phyloP scores from a whole-genome alignment of 2,113 vertebrate species.

The Hyperopisus bebe region DNA sequence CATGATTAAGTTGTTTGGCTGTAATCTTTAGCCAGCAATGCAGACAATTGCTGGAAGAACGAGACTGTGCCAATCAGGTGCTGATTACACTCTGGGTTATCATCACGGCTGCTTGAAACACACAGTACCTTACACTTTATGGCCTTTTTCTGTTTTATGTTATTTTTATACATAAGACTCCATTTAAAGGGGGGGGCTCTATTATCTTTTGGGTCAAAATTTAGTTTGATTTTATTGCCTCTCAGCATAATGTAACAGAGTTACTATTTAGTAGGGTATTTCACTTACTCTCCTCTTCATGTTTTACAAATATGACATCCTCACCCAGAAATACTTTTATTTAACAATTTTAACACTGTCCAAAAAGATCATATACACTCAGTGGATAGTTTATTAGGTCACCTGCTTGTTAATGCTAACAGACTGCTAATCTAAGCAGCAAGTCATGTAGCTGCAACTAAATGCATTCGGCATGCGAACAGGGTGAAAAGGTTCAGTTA shows the following conservation, averaged over 20 bases:
- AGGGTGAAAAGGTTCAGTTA: not conserved
- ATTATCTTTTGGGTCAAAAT: not conserved
- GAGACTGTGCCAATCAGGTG: not conserved
- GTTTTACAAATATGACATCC: not conserved
- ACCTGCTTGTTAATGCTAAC: not conserved
- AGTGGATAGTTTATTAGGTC: not conserved
- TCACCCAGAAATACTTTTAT: not conserved
- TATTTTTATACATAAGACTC: not conserved
- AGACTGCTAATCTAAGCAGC: not conserved
- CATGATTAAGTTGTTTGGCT: constrained; percentile 15
- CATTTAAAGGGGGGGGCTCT: not conserved
- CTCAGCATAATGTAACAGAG: not conserved
- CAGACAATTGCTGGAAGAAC: constrained; percentile 5
- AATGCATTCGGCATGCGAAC: not conserved
- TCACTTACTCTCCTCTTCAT: not conserved
- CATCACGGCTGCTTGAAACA: constrained; percentile 12
- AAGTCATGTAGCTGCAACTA: not conserved
- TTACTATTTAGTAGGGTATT: not conserved
- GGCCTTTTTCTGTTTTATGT: not conserved
- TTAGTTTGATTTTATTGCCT: not conserved
- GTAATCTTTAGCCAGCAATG: constrained; percentile 23
- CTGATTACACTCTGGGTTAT: constrained; percentile 22
- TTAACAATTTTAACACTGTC: not conserved
- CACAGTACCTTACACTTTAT: not conserved
- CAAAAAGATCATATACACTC: not conserved